A percentile compares a stretch with the other conserved stretches of the same genome.
These are phyloP conservation scores for Mermis nigrescens DNA, from an alignment of 2,888 invertebrate species.

Conservation along the genomic window DNA sequence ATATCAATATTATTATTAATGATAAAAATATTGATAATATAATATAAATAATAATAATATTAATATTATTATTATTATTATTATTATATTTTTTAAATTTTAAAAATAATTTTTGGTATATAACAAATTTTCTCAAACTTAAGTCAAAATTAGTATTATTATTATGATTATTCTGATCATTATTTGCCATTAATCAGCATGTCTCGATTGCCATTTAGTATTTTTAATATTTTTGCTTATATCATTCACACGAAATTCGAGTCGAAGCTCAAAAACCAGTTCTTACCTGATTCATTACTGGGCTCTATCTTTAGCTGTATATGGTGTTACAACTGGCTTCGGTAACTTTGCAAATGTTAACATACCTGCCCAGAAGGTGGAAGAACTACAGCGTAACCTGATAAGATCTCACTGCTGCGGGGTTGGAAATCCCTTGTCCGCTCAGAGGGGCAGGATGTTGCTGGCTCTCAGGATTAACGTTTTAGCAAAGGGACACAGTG, in stretches of 20 bases:
- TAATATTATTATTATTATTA: too few relatives aligned
- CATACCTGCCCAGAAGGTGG: constrained; percentile 42
- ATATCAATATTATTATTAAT: too few relatives aligned
- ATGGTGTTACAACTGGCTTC: constrained; percentile 49
- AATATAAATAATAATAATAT: too few relatives aligned
- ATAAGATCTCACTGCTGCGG: constrained; percentile 45
- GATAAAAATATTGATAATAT: too few relatives aligned
- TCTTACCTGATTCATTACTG: not conserved
- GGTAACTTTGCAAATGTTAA: constrained; percentile 45
- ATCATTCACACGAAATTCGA: not conserved
- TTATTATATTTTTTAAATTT: too few relatives aligned
- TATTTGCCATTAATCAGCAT: too few relatives aligned
- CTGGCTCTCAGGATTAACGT: constrained; percentile 47
- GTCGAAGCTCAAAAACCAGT: not conserved
- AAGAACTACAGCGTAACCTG: constrained; percentile 46
- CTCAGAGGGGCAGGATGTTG: constrained; percentile 44
- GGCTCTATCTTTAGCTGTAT: constrained; percentile 37
- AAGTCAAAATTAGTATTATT: too few relatives aligned
- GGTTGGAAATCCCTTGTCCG: constrained; percentile 44
- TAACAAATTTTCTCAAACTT: too few relatives aligned
- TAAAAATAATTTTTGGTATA: too few relatives aligned
- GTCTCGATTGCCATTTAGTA: too few relatives aligned
- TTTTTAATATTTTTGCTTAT: constrained; percentile 12
- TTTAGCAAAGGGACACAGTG: constrained; percentile 48
- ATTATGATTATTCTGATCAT: too few relatives aligned